phyloP scores from a whole-genome alignment of 2,797 vertebrate genomes.

The Gallinago stenura region DNA sequence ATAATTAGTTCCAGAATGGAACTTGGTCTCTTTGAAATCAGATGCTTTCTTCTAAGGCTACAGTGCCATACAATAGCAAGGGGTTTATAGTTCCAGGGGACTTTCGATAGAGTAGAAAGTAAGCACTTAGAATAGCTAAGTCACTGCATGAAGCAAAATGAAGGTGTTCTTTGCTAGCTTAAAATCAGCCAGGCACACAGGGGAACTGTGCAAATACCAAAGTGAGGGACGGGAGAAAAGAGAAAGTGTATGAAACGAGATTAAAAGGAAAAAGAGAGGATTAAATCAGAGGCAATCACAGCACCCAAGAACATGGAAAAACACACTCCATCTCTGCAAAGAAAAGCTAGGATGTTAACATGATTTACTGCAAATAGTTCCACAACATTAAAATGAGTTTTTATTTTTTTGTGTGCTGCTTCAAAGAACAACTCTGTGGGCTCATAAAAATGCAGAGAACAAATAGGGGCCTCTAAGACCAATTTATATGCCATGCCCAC shows the following conservation, averaged over 20 bases:
- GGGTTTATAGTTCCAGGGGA: slow-evolving; percentile 73
- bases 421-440: slow-evolving; percentile 87
- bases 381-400: slow-evolving; percentile 84
- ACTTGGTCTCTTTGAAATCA: slow-evolving; percentile 81
- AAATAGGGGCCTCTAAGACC: slow-evolving; percentile 87
- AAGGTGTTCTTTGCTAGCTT: slow-evolving; percentile 24
- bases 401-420: slow-evolving; percentile 84
- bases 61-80: slow-evolving; percentile 65
- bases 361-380: slow-evolving; percentile 86
- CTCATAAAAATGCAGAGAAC: slow-evolving; percentile 87
- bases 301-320: slow-evolving; percentile 51
- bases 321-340: slow-evolving; percentile 13
- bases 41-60: slow-evolving; percentile 74
- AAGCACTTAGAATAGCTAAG: slow-evolving; percentile 29
- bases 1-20: slow-evolving; percentile 82
- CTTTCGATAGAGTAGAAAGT: slow-evolving; percentile 45
- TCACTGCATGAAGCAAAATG: slow-evolving; percentile 35
- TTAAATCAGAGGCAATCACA: slow-evolving; percentile 8
- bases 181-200: background rate
- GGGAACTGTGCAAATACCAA: background rate
- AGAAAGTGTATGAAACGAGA: background rate
- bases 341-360: slow-evolving; percentile 80
- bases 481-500: slow-evolving; percentile 87
- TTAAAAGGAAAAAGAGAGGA: slow-evolving; percentile 1
- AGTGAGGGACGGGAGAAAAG: background rate